Base-by-base conservation (phyloP, 1,140 invertebrate genomes). In the Goniozus legneri region DNA sequence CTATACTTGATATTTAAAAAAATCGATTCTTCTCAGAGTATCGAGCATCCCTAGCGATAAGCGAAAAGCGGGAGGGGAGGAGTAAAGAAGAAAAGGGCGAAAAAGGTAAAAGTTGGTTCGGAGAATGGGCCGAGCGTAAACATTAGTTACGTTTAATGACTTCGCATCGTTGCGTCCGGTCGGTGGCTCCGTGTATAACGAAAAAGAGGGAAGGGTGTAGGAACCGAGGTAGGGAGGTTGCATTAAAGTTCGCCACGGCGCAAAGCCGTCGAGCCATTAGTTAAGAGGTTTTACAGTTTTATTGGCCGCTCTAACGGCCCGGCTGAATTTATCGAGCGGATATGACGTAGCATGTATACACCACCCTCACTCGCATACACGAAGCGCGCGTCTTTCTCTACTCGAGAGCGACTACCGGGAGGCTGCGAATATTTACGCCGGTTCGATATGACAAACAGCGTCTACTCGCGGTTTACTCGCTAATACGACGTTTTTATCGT, bases 261-360 rank as follows among this genome's bases (percentile, higher is more conserved):
- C 56, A 58, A 60, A 60, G 45, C 42, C 46, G 41, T 30, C 41
- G 27, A 13, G 44, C 61, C 59, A 62, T 64, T 65, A 64, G 56
- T 62, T 64, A 62, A 59, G 60, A 61, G 59, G 59, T 56, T 64
- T 60, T 56, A 42, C 50, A 53, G 59, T 60, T 65, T 65, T 65
- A 65, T 64, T 55, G 60, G 59, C 38, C 49, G 45, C 46, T n/a
- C 54, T 54, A 59, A 59, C 54, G 44, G 56, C 43, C 16, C 48
- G 31, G 37, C 19, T 39, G 37, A 63, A 64, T 65, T 62, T 62
- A 65, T 65, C 59, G 61, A 58, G 59, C 54, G 52, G 45, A 64
- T 58, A 55, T 62, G 58, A 61, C 50, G 42, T 47, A 48, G 45
- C 30, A 24, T 15, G 8, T 14, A 20, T 31, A 35, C 33, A 45